Base-by-base conservation (phyloP, 2,113 vertebrate genomes). In the Urocitellus parryii region DNA sequence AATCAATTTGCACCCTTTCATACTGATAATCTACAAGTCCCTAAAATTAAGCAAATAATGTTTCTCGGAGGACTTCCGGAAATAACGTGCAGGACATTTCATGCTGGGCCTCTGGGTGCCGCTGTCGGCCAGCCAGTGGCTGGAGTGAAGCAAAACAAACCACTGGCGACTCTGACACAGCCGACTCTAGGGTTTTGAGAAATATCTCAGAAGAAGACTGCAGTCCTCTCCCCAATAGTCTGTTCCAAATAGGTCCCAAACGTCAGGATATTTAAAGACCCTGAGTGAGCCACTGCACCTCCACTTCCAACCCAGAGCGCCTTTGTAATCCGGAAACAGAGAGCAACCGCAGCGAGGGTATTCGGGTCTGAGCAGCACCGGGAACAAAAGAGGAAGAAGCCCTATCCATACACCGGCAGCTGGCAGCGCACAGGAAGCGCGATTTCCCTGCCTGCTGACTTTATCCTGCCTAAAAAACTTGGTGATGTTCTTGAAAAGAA, bases 101-200 rank as follows among this genome's bases (percentile, higher is more conserved):
- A 16, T 12, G 24, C 58, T 80, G 45, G 76, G 76, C 94, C 98
- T 97, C 97, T 95, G 86, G 85, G 96, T 96, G 98, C 93, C 97
- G 95, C 97, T 98, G 97, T 98, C 73, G 9, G 48, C 72, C 91
- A 97, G 1, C 48, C 84, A 17, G 58, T 67, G 72, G 74, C 65
- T 76, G 11, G 78, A 82, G 56, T 39, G 51, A 87, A 76, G 34
- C 34, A 27, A 61, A 58, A 83, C 82, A 29, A 25, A 76, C 65
- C 78, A 48, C 12, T 37, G n/a, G 29, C 34, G 39, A 73, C 32
- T 90, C 72, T 95, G 97, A 93, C 91, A 91, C 94, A 68, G 93
- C 16, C 22, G 48, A 86, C 25, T n/a, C 0, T 45, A 8, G 68
- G 14, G n/a, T 95, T 76, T 53, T 5, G n/a, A 61, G 67, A 94